Evolutionary conservation across 2,888 invertebrate genomes (phyloP).

Genomic region (Panzeria rudis): DNA sequence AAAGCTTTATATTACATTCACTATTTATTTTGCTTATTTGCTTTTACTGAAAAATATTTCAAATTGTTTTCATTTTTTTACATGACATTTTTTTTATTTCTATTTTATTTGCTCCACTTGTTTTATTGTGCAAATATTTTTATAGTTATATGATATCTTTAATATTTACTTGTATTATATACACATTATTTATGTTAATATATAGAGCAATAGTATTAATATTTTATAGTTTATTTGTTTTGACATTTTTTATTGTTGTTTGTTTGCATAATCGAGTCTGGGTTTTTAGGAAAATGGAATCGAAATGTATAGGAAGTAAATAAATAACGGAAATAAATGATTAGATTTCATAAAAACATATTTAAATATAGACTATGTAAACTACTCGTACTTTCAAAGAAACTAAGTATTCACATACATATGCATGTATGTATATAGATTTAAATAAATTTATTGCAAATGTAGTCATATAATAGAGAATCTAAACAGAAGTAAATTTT

Average conservation of each 20-base stretch:
- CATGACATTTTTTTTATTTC: not conserved
- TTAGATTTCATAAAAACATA: slow-evolving; percentile 36
- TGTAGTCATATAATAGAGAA: not conserved
- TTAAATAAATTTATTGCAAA: not conserved
- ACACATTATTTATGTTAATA: slow-evolving; percentile 28
- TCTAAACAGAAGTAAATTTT: not conserved
- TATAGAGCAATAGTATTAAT: slow-evolving; percentile 37
- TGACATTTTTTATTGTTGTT: not conserved
- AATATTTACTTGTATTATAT: not conserved
- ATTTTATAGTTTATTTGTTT: slow-evolving; percentile 32
- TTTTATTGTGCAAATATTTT: slow-evolving; percentile 45
- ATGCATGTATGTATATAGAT: not conserved
- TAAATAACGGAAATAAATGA: slow-evolving; percentile 53
- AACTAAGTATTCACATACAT: not conserved
- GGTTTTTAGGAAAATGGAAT: slow-evolving; percentile 47
- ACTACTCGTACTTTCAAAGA: not conserved
- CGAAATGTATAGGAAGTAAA: slow-evolving; percentile 33
- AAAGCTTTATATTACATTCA: too few relatives aligned
- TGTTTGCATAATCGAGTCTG: slow-evolving; percentile 40
- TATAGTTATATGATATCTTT: slow-evolving; percentile 48
- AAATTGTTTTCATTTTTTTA: not conserved
- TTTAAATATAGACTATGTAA: not conserved
- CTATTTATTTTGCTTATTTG: not conserved
- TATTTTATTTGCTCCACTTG: slow-evolving; percentile 6
- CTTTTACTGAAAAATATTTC: not conserved